Percentiles rank a stretch among this genome's conserved stretches.
phyloP scores from a whole-genome alignment of 2,888 invertebrate species.

The Drosophila dives region DNA sequence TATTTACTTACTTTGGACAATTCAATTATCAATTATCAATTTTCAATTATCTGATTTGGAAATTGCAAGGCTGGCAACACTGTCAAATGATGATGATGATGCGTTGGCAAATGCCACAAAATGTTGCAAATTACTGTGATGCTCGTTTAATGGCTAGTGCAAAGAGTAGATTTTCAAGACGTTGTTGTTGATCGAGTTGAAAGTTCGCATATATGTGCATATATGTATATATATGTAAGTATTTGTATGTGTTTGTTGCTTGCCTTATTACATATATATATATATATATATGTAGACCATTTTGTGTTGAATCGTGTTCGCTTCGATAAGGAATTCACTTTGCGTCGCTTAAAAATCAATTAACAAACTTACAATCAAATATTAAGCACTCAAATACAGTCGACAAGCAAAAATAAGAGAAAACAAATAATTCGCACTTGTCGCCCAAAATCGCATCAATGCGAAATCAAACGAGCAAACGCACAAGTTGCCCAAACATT shows the following conservation, averaged over 20 bases:
- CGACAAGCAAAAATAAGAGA: not conserved
- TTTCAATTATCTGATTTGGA: not conserved
- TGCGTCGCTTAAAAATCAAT: slow-evolving; percentile 28
- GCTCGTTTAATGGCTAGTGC: not conserved
- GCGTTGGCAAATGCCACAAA: too few relatives aligned
- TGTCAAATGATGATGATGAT: not conserved
- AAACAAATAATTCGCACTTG: slow-evolving; percentile 27
- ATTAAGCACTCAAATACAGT: slow-evolving; percentile 33
- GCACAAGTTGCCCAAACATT: slow-evolving; percentile 18
- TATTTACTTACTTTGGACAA: not conserved
- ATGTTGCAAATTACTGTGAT: not conserved
- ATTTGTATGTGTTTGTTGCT: not conserved
- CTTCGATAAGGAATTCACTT: slow-evolving; percentile 24
- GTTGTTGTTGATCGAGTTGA: slow-evolving; percentile 5
- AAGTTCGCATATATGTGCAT: not conserved
- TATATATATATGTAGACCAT: not conserved
- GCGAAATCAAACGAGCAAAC: slow-evolving; percentile 25
- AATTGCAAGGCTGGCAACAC: slow-evolving; percentile 9
- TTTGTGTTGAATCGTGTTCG: not conserved
- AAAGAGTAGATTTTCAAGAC: not conserved
- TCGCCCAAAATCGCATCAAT: slow-evolving; percentile 47
- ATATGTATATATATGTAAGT: not conserved
- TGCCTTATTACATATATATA: not conserved
- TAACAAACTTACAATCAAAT: slow-evolving; percentile 40
- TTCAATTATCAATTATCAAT: not conserved